Evolutionary conservation across 2,113 vertebrate species (phyloP).

Genomic region (Dromaius novaehollandiae): DNA sequence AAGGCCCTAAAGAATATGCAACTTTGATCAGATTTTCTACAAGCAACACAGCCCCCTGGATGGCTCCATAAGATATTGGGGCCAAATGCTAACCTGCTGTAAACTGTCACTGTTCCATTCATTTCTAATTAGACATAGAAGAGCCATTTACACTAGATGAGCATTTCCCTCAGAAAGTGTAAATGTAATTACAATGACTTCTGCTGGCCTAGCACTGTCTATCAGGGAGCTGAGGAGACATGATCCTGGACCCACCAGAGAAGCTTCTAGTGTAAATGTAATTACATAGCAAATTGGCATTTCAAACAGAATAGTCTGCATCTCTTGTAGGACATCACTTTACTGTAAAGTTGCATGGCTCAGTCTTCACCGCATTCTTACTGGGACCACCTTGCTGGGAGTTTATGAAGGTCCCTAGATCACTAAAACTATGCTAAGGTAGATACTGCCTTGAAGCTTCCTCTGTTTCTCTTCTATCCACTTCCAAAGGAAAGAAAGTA

Average conservation of each 20-base stretch:
- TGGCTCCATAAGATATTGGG: neutral
- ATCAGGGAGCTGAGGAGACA: neutral
- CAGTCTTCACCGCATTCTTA: neutral
- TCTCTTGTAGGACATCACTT: neutral
- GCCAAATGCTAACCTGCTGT: neutral
- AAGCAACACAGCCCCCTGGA: neutral
- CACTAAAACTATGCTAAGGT: neutral
- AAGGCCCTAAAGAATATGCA: neutral
- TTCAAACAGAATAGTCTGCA: neutral
- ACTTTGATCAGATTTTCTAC: neutral
- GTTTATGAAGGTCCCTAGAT: neutral
- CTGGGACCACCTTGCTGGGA: neutral
- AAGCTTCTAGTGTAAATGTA: neutral
- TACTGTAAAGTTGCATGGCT: neutral
- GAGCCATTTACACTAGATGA: neutral
- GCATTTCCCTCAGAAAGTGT: neutral
- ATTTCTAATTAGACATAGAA: neutral
- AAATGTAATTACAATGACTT: neutral
- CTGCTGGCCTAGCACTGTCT: neutral
- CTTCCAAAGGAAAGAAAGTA: neutral
- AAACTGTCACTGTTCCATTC: neutral
- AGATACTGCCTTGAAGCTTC: neutral
- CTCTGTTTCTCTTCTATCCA: neutral
- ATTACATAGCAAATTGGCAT: neutral
- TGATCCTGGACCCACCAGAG: neutral